Base-by-base conservation (phyloP, 2,797 vertebrate species). In the Phyllotis vaccarum region DNA sequence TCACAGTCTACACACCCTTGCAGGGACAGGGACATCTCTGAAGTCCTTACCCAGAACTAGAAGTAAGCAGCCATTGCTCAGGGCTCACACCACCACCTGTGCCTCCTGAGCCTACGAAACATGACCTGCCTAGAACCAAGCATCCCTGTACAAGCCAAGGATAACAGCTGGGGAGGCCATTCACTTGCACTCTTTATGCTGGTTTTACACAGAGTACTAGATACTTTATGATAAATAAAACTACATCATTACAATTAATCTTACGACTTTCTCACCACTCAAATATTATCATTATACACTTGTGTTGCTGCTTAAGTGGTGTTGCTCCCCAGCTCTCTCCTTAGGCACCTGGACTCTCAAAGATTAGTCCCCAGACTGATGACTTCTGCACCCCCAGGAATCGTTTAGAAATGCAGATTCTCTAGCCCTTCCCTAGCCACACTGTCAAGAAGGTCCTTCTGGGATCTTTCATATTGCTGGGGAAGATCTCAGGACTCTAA, bases 91-190 rank as follows among this genome's bases (percentile, higher is more conserved):
- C 0, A 27, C 76, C 43, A 2, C 46, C 68, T 11, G 2, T 10
- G 52, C 21, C 31, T 5, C 31, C 70, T 12, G 7, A 88, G 81
- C 46, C 12, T 46, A 29, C 0, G 0, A 0, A 56, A 21, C 0
- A 0, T 0, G 16, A 22, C 6, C 34, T 0, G 0, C 40, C 60
- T 78, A 16, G 56, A 22, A 17, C 24, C 0, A 0, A 52, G 9
- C 49, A 3, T 5, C 0, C 0, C 9, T 12, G 6, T 0, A 2
- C 2, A 7, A 17, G 17, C 17, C 31, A 10, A 49, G 19, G 27
- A 52, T 14, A 16, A 10, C 24, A 29, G 0, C 12, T 0, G 4
- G 14, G 0, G 5, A 24, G 49, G 16, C 0, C 0, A 2, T 82
- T n/a, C 46, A 14, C 5, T 24, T 1, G 2, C 1, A 21, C 2